These are phyloP conservation scores for Calosoma granatense DNA, from an alignment of 1,140 invertebrate genomes.

Conservation along the genomic window DNA sequence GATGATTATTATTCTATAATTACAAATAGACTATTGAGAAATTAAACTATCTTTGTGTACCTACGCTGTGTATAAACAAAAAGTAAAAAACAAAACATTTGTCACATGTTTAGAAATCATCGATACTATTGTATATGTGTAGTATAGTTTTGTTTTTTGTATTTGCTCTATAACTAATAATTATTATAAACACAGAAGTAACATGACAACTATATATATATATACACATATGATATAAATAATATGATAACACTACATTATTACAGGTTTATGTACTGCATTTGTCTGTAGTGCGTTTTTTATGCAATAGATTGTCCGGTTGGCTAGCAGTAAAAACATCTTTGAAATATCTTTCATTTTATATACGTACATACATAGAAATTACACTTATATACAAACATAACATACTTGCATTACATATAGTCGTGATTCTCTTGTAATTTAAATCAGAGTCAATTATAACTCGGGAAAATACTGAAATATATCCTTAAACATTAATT, in stretches of 20 bases:
- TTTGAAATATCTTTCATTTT: neutral
- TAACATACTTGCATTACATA: too few species aligned
- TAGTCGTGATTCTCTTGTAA: neutral
- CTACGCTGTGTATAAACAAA: slow-evolving; percentile 34
- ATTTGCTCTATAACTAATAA: slow-evolving; percentile 8
- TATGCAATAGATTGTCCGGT: slow-evolving; percentile 2
- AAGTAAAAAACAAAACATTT: slow-evolving; percentile 31
- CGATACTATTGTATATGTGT: slow-evolving; percentile 32
- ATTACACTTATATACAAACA: too few species aligned
- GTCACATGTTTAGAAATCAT: slow-evolving; percentile 31
- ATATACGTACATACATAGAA: neutral
- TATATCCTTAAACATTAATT: neutral
- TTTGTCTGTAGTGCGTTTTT: neutral
- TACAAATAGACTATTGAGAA: slow-evolving; percentile 1
- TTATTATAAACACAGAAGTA: slow-evolving; percentile 7
- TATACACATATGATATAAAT: neutral
- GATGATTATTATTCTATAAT: slow-evolving; percentile 15
- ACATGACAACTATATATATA: slow-evolving; percentile 3
- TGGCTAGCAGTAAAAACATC: neutral
- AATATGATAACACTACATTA: neutral
- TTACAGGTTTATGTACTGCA: neutral
- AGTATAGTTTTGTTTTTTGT: slow-evolving; percentile 35
- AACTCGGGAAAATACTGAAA: neutral
- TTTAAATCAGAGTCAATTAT: slow-evolving; percentile 4
- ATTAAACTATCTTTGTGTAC: slow-evolving; percentile 33